phyloP scores from a whole-genome alignment of 2,113 vertebrate genomes.

The Odontesthes bonariensis region DNA sequence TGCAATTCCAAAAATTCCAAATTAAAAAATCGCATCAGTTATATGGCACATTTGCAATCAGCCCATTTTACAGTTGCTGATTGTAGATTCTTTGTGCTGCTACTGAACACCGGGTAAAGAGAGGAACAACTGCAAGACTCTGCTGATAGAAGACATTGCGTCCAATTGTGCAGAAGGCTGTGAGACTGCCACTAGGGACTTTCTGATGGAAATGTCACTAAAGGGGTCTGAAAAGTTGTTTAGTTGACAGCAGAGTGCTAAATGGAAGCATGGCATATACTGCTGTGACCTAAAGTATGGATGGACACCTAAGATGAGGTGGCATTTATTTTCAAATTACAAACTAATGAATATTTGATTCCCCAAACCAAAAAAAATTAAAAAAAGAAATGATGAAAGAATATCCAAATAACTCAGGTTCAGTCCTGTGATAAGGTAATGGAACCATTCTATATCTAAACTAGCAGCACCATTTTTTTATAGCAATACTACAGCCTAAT shows the following conservation, averaged over 20 bases:
- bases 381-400: background rate
- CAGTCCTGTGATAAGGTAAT: background rate
- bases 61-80: too few species aligned
- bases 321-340: too few species aligned
- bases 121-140: background rate
- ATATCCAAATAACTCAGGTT: background rate
- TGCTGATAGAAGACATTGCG: background rate
- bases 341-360: background rate
- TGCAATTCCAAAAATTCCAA: too few species aligned
- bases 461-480: too few species aligned
- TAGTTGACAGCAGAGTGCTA: background rate
- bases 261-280: background rate
- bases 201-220: too few species aligned
- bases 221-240: too few species aligned
- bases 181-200: background rate
- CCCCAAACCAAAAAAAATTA: background rate
- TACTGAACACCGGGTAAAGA: too few species aligned
- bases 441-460: too few species aligned
- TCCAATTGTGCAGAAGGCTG: background rate
- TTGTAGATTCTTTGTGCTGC: too few species aligned
- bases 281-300: background rate
- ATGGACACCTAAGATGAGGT: background rate
- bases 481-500: background rate
- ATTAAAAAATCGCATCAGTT: too few species aligned
- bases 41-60: too few species aligned